Percentiles rank a stretch among this genome's conserved stretches.
phyloP scores from a whole-genome alignment of 2,113 vertebrate species.

The Picathartes gymnocephalus region DNA sequence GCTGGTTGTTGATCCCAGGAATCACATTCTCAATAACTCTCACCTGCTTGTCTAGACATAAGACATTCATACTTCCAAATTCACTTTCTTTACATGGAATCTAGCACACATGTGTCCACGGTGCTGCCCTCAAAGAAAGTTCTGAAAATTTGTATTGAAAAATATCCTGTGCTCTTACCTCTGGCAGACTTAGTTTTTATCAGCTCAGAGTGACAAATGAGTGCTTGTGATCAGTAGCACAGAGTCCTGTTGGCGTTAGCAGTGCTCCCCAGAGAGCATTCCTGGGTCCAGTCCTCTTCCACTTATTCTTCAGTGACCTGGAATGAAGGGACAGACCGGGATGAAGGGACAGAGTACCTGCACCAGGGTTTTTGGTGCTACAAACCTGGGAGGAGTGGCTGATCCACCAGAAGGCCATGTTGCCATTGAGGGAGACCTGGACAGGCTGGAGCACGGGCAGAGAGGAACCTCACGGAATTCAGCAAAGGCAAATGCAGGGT shows the following conservation, averaged over 20 bases:
- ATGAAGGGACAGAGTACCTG: background rate
- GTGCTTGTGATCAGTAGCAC: background rate
- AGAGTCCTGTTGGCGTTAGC: background rate
- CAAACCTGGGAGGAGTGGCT: background rate
- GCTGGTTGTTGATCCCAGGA: background rate
- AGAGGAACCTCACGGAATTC: background rate
- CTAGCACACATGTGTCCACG: accelerated
- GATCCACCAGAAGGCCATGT: background rate
- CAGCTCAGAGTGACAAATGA: background rate
- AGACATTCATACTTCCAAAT: background rate
- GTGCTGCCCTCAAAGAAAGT: background rate
- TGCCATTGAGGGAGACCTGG: background rate
- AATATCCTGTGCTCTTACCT: background rate
- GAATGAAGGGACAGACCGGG: background rate
- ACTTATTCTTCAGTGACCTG: background rate
- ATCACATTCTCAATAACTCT: background rate
- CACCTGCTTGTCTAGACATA: accelerated
- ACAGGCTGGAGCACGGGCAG: background rate
- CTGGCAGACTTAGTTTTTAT: background rate
- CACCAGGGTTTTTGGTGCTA: background rate
- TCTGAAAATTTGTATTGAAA: background rate
- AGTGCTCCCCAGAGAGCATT: background rate
- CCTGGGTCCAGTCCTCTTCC: background rate
- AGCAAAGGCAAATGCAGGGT: background rate
- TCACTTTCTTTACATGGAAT: background rate